phyloP scores from a whole-genome alignment of 2,797 vertebrate genomes.

The Esox lucius region DNA sequence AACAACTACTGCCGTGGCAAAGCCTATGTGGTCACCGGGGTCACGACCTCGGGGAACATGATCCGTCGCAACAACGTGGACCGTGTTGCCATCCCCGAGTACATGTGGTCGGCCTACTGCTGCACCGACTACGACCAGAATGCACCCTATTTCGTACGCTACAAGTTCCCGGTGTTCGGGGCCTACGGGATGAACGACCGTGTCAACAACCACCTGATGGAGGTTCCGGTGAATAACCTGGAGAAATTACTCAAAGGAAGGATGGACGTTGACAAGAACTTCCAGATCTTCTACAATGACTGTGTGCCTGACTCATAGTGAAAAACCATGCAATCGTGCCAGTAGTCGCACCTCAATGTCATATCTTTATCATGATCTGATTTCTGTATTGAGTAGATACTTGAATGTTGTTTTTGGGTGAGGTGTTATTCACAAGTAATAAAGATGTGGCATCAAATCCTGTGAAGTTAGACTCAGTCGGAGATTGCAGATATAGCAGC shows the following conservation, averaged over 20 bases:
- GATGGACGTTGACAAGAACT: slow-evolving; percentile 75
- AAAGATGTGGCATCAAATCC: background rate
- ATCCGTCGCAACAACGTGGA: slow-evolving; percentile 59
- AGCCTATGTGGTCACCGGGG: slow-evolving; percentile 65
- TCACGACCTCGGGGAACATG: slow-evolving; percentile 69
- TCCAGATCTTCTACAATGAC: slow-evolving; percentile 76
- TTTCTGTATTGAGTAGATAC: background rate
- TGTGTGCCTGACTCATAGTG: slow-evolving; percentile 61
- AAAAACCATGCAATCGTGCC: background rate
- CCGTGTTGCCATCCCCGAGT: slow-evolving; percentile 68
- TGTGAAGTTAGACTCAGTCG: background rate
- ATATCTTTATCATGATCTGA: background rate
- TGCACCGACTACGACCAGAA: slow-evolving; percentile 72
- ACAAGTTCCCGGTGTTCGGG: slow-evolving; percentile 72
- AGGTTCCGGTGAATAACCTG: slow-evolving; percentile 70
- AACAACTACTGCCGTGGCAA: slow-evolving; percentile 74
- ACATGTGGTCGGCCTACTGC: slow-evolving; percentile 75
- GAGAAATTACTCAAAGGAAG: slow-evolving; percentile 72
- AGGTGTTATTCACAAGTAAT: background rate
- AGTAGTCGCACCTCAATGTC: background rate
- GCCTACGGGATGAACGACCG: slow-evolving; percentile 70
- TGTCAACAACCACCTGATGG: slow-evolving; percentile 69
- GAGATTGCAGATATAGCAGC: background rate
- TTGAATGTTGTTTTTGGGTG: background rate
- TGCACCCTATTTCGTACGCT: slow-evolving; percentile 67